Evolutionary conservation across 2,797 vertebrate genomes (phyloP).

Genomic region (Sebastes jordani): DNA sequence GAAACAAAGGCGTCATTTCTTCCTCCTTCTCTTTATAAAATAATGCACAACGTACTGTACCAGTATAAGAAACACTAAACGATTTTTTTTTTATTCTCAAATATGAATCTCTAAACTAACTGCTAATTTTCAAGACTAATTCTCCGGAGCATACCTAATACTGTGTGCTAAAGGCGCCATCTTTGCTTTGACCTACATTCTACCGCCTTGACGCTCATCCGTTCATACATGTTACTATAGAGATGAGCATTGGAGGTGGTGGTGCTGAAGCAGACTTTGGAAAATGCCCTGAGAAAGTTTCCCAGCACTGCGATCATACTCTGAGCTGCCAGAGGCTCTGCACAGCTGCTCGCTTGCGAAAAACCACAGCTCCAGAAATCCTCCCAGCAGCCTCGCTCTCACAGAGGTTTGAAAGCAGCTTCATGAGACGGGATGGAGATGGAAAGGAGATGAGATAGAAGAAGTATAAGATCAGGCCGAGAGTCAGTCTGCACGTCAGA

Average conservation of each 20-base stretch:
- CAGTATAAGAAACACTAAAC: not conserved
- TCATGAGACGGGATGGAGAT: not conserved
- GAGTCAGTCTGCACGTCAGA: slow-evolving; percentile 19
- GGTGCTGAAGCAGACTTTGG: slow-evolving; percentile 24
- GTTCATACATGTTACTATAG: slow-evolving; percentile 56
- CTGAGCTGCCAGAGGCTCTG: not conserved
- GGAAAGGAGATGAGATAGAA: not conserved
- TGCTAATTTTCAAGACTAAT: not conserved
- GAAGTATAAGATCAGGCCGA: not conserved
- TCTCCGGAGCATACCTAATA: slow-evolving; percentile 7
- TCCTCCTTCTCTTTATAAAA: not conserved
- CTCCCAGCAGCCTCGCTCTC: not conserved
- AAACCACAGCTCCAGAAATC: not conserved
- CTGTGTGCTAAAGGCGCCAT: slow-evolving; percentile 32
- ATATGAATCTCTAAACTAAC: not conserved
- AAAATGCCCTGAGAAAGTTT: slow-evolving; percentile 46
- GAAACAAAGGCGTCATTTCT: not conserved
- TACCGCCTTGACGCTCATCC: slow-evolving; percentile 42
- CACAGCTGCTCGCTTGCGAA: slow-evolving; percentile 26
- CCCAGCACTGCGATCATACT: not conserved
- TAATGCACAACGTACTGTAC: fast-evolving
- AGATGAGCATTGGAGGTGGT: slow-evolving; percentile 37
- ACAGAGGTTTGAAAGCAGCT: not conserved
- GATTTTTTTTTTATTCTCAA: not conserved
- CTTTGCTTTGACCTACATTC: slow-evolving; percentile 70